These are phyloP conservation scores for Papilio helenus DNA, from an alignment of 1,140 invertebrate species.

Conservation along the genomic window DNA sequence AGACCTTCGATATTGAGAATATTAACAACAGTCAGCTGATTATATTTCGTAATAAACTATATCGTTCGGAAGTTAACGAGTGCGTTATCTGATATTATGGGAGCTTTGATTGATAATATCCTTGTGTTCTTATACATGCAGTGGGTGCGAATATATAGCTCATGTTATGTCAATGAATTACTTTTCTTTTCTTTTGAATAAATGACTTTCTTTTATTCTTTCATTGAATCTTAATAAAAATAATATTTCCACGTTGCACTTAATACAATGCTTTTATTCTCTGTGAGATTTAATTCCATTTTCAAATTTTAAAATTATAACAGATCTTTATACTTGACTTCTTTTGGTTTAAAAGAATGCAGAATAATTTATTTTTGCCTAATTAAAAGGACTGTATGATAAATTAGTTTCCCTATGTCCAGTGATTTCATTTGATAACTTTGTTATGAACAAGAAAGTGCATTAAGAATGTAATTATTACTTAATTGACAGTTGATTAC, in stretches of 20 bases:
- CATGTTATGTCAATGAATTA: neutral
- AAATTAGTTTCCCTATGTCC: neutral
- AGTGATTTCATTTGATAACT: neutral
- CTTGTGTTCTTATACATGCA: neutral
- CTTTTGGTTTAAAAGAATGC: no score
- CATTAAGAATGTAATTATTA: constrained; percentile 10
- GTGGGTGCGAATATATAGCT: neutral
- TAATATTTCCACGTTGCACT: no score
- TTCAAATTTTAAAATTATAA: no score
- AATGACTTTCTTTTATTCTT: no score
- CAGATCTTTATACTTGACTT: no score
- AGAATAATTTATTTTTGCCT: no score
- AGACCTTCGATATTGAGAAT: constrained; percentile 5
- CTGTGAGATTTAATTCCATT: no score
- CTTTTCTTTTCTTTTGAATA: no score
- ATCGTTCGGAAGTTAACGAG: neutral
- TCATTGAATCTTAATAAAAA: no score
- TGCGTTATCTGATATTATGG: neutral
- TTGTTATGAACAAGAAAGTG: constrained; percentile 16
- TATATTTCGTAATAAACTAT: neutral
- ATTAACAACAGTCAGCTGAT: constrained; percentile 5
- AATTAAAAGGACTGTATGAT: no score
- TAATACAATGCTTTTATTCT: no score
- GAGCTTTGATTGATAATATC: neutral
- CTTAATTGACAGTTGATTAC: constrained; percentile 12